These are phyloP conservation scores for Microtus ochrogaster DNA, from an alignment of 2,113 vertebrate species.

Conservation along the genomic window DNA sequence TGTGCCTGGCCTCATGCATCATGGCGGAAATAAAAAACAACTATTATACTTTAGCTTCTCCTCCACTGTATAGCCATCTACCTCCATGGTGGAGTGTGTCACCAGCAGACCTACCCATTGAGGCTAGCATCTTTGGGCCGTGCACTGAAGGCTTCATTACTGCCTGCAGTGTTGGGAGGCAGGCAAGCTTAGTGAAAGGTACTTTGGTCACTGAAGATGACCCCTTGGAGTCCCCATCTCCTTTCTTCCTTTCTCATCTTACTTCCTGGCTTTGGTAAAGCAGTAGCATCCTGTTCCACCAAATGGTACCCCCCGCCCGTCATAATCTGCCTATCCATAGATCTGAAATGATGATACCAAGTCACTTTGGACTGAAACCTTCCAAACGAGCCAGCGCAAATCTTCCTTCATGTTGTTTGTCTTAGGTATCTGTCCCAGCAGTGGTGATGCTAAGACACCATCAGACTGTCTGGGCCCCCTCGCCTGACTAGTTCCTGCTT, in stretches of 20 bases:
- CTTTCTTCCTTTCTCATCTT: too few relatives aligned
- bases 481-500: too few relatives aligned
- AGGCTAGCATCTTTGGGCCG: neutral
- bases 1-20: neutral
- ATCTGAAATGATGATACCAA: neutral
- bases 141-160: neutral
- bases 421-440: neutral
- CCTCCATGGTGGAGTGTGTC: neutral
- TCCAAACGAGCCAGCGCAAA: neutral
- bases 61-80: neutral
- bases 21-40: neutral
- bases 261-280: neutral
- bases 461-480: neutral
- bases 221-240: neutral
- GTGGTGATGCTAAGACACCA: neutral
- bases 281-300: neutral
- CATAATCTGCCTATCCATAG: neutral
- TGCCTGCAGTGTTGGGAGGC: neutral
- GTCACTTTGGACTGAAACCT: neutral
- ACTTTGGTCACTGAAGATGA: neutral
- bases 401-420: neutral
- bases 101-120: neutral
- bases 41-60: neutral
- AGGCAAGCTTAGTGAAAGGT: neutral
- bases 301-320: too few relatives aligned